These are phyloP conservation scores for Coelopa frigida DNA, from an alignment of 1,140 invertebrate species.

Conservation along the genomic window DNA sequence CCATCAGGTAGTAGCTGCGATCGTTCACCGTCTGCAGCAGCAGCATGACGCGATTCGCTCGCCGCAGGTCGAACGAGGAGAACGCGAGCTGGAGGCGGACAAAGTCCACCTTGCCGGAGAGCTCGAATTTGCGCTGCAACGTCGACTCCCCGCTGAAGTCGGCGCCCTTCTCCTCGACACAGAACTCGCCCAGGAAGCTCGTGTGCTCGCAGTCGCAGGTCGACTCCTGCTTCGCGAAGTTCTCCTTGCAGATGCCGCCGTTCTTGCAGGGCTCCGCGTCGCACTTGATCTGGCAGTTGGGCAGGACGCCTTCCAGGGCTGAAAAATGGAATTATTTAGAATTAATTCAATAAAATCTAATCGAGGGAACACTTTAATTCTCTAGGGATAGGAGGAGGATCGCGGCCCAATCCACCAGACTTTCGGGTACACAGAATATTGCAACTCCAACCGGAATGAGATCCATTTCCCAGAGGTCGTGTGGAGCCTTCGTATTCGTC, in stretches of 20 bases:
- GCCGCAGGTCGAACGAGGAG: constrained; percentile 67
- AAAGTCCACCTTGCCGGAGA: constrained; percentile 59
- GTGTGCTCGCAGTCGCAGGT: constrained; percentile 83
- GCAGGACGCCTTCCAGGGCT: constrained; percentile 56
- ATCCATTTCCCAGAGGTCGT: too few species aligned
- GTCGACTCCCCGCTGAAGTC: constrained; percentile 81
- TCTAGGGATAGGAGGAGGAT: constrained; percentile 14
- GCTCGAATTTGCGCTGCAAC: constrained; percentile 65
- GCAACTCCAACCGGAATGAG: too few species aligned
- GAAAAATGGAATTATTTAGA: background rate
- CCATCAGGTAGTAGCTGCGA: constrained; percentile 72
- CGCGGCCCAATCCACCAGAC: constrained; percentile 25
- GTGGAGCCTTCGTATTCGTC: too few species aligned
- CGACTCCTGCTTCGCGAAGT: constrained; percentile 75
- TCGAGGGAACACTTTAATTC: background rate
- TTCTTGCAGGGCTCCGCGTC: constrained; percentile 81
- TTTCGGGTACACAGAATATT: too few species aligned
- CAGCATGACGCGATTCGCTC: constrained; percentile 66
- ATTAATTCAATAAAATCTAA: background rate
- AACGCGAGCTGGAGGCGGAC: constrained; percentile 75
- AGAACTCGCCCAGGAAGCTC: constrained; percentile 76
- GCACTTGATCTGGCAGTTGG: constrained; percentile 83
- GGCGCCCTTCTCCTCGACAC: constrained; percentile 72
- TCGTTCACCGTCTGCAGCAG: constrained; percentile 75
- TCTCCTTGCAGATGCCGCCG: constrained; percentile 78